A percentile compares a stretch with the other conserved stretches of the same genome.
phyloP scores from a whole-genome alignment of 2,113 vertebrate genomes.

The Grantiella picta region DNA sequence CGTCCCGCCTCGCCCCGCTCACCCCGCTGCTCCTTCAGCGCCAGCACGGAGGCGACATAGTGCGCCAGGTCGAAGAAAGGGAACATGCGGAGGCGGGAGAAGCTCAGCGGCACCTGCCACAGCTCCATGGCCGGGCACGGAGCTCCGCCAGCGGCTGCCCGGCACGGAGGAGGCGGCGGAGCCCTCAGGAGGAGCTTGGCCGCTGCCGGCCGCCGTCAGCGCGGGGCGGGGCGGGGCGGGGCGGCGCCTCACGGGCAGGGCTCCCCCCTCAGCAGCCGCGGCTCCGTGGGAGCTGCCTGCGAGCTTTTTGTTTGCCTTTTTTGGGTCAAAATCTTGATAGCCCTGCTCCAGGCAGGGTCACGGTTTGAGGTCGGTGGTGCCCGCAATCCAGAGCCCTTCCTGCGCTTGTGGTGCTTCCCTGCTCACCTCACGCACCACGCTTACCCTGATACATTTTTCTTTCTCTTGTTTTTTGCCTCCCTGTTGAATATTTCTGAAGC shows the following conservation, averaged over 20 bases:
- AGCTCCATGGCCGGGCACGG: slow-evolving; percentile 36
- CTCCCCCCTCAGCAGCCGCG: too few species aligned
- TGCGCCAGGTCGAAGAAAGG: slow-evolving; percentile 94
- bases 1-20: slow-evolving; percentile 36
- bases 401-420: neutral
- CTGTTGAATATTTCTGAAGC: neutral
- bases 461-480: too few species aligned
- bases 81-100: slow-evolving; percentile 87
- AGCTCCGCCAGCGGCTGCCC: neutral
- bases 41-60: slow-evolving; percentile 86
- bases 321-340: accelerated
- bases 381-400: accelerated
- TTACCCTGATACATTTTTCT: accelerated
- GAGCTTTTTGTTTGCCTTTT: too few species aligned
- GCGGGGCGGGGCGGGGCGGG: neutral
- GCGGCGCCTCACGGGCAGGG: accelerated
- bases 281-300: too few species aligned
- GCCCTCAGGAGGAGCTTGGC: neutral
- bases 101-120: slow-evolving; percentile 73
- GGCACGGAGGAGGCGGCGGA: accelerated
- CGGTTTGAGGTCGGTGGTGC: accelerated
- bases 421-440: accelerated
- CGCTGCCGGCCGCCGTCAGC: neutral
- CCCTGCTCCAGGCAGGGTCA: accelerated
- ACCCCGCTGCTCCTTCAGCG: slow-evolving; percentile 88